Evolutionary conservation across 2,888 invertebrate species (phyloP).

Genomic region (Parelbella ahira): DNA sequence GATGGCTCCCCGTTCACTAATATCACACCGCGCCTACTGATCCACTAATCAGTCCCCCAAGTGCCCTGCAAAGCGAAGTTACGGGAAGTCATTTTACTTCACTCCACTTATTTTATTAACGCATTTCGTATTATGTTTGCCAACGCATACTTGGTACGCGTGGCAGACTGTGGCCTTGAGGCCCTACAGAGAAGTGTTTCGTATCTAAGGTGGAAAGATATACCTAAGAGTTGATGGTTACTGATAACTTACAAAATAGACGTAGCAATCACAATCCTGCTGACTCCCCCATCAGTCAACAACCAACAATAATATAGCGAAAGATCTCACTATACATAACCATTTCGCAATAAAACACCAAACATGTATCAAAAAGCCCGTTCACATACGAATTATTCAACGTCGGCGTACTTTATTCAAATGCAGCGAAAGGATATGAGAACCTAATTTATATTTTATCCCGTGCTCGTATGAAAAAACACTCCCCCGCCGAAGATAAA

Average conservation of each 20-base stretch:
- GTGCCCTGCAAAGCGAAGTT: no score
- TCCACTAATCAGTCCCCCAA: not conserved
- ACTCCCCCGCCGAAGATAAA: constrained; percentile 34
- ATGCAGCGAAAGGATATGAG: constrained; percentile 32
- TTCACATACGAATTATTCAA: constrained; percentile 31
- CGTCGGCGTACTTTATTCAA: constrained; percentile 34
- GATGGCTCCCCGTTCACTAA: not conserved
- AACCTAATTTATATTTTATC: constrained; percentile 43
- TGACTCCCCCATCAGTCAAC: no score
- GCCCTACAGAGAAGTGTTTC: no score
- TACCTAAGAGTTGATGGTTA: no score
- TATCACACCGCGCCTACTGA: not conserved
- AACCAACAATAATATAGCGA: not conserved
- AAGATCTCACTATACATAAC: not conserved
- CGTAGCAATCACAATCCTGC: no score
- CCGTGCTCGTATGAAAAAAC: constrained; percentile 34
- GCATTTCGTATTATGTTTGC: no score
- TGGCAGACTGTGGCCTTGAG: no score
- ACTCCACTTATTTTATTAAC: no score
- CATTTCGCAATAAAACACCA: constrained; percentile 5
- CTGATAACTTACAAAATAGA: not conserved
- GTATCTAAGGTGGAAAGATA: no score
- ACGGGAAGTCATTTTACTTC: no score
- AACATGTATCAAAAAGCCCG: constrained; percentile 8
- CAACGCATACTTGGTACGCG: no score